A percentile compares a stretch with the other conserved stretches of the same genome.
Conservation (phyloP, 2,113 vertebrate species). For the Chaenogobius annularis region DNA sequence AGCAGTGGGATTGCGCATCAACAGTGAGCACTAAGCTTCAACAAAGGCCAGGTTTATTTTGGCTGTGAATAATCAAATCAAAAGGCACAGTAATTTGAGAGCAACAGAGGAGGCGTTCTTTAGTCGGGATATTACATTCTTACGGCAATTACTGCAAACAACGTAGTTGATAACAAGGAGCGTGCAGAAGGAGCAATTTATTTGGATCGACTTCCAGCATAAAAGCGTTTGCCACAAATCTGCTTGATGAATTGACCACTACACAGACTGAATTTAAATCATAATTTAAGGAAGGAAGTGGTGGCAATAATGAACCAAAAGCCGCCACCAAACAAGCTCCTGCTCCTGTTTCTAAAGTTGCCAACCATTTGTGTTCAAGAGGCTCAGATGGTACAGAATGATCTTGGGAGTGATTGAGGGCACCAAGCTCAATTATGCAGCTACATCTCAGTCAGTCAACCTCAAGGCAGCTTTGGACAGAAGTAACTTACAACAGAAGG, state of each 20-base stretch:
- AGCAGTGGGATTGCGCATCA: constrained; percentile 25
- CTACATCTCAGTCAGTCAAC: too few species aligned
- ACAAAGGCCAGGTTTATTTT: constrained; percentile 41
- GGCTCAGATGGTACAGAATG: not conserved
- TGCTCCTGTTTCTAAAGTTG: constrained; percentile 13
- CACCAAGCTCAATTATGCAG: too few species aligned
- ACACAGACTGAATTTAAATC: constrained; percentile 32
- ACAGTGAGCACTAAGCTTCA: constrained; percentile 37
- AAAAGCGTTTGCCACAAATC: constrained; percentile 53
- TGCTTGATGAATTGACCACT: constrained; percentile 37
- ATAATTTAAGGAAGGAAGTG: constrained; percentile 13
- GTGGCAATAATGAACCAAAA: not conserved
- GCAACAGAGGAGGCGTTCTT: constrained; percentile 52
- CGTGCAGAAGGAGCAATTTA: constrained; percentile 54
- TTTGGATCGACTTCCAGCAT: constrained; percentile 14
- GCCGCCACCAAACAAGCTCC: not conserved
- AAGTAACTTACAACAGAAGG: too few species aligned
- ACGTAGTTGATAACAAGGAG: constrained; percentile 41
- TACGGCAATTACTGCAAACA: constrained; percentile 52
- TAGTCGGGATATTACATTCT: constrained; percentile 51
- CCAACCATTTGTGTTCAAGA: not conserved
- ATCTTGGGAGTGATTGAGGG: too few species aligned
- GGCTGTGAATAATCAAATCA: constrained; percentile 60
- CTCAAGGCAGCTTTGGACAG: too few species aligned
- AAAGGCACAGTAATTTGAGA: constrained; percentile 52